Evolutionary conservation across 1,140 invertebrate species (phyloP).

Genomic region (Latrodectus geometricus): DNA sequence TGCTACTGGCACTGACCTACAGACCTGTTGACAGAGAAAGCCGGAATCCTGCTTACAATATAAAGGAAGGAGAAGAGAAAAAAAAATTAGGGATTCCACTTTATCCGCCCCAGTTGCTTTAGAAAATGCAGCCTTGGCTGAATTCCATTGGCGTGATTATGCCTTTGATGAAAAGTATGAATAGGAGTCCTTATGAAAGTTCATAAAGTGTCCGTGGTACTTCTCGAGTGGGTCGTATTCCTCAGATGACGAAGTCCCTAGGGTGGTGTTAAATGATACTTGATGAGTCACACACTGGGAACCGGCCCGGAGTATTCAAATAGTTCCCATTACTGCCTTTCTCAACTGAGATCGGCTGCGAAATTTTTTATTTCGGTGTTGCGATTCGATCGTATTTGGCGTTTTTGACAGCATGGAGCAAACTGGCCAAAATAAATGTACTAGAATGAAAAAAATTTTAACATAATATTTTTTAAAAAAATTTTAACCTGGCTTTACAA

Average conservation of each 20-base stretch:
- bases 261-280: slow-evolving; percentile 18
- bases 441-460: too few relatives aligned
- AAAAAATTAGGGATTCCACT: neutral
- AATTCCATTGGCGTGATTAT: slow-evolving; percentile 22
- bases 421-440: too few relatives aligned
- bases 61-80: too few relatives aligned
- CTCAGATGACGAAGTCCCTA: neutral
- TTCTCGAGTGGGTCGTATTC: neutral
- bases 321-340: neutral
- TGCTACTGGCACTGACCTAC: slow-evolving; percentile 32
- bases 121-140: neutral
- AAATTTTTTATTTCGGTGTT: too few relatives aligned
- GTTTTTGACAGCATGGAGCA: too few relatives aligned
- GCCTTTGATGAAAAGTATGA: slow-evolving; percentile 11
- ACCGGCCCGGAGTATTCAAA: neutral
- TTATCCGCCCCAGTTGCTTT: slow-evolving; percentile 15
- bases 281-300: neutral
- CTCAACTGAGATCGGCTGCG: neutral
- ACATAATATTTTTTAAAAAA: too few relatives aligned
- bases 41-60: neutral
- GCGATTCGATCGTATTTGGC: too few relatives aligned
- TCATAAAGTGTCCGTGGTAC: neutral
- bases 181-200: slow-evolving; percentile 10
- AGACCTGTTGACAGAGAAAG: slow-evolving; percentile 1
- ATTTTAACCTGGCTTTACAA: too few relatives aligned